A percentile compares a stretch with the other conserved stretches of the same genome.
phyloP scores from a whole-genome alignment of 2,113 vertebrate species.

The Balaenoptera acutorostrata region DNA sequence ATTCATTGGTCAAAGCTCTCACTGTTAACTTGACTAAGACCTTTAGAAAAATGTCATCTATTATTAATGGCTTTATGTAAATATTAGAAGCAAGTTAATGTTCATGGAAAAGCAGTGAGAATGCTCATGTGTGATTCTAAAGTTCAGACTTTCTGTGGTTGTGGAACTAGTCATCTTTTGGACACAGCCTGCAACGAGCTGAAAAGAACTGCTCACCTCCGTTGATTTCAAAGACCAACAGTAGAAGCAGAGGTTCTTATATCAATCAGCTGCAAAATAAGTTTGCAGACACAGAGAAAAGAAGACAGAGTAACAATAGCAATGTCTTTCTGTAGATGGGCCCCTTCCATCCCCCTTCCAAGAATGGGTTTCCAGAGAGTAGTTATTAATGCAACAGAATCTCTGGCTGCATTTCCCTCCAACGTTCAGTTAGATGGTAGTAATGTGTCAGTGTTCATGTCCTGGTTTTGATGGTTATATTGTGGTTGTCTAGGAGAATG shows the following conservation, averaged over 20 bases:
- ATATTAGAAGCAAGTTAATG: not conserved
- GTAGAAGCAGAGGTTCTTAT: not conserved
- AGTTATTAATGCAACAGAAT: not conserved
- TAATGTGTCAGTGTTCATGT: not conserved
- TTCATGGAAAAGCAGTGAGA: not conserved
- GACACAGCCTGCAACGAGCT: not conserved
- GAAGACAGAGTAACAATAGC: not conserved
- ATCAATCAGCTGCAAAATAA: not conserved
- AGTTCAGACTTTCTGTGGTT: not conserved
- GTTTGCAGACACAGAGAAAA: not conserved
- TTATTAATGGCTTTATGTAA: not conserved
- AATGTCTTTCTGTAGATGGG: not conserved
- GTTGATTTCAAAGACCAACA: not conserved
- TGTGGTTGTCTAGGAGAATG: not conserved
- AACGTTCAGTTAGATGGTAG: not conserved
- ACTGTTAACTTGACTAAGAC: not conserved
- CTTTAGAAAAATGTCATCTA: not conserved
- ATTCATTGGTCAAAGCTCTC: not conserved
- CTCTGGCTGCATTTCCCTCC: not conserved
- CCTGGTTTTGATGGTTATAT: not conserved
- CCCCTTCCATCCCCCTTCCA: not conserved
- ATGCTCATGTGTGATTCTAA: not conserved
- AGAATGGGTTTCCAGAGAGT: not conserved
- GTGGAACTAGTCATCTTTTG: not conserved
- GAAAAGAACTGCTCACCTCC: not conserved